Evolutionary conservation across 2,113 vertebrate genomes (phyloP).

Genomic region (Thalassoma bifasciatum): DNA sequence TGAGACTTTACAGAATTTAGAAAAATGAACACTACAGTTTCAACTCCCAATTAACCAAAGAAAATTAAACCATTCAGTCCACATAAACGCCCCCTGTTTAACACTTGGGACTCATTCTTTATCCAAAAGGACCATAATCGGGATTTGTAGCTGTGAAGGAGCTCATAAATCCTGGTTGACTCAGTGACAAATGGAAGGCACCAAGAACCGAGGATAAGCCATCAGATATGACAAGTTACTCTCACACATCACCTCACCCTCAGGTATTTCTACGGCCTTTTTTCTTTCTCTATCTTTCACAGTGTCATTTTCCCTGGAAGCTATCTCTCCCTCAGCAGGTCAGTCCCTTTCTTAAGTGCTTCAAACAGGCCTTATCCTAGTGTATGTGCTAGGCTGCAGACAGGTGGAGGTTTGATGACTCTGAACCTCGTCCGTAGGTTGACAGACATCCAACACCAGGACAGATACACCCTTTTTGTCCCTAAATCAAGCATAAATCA

Average conservation of each 20-base stretch:
- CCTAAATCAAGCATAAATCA: constrained; percentile 52
- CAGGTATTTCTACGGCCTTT: constrained; percentile 11
- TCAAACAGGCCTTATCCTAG: constrained; percentile 5
- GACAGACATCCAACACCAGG: constrained; percentile 25
- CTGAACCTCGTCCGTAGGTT: constrained; percentile 11
- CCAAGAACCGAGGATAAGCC: constrained; percentile 44
- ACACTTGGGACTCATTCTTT: constrained; percentile 39
- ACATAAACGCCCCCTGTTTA: constrained; percentile 32
- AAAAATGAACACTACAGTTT: constrained; percentile 1
- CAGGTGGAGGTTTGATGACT: constrained; percentile 13
- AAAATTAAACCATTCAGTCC: constrained; percentile 14
- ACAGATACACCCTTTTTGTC: constrained; percentile 36
- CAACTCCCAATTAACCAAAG: neutral
- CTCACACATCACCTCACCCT: constrained; percentile 41
- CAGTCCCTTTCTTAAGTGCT: neutral
- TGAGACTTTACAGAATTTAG: neutral
- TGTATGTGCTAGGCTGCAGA: constrained; percentile 17
- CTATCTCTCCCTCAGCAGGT: constrained; percentile 8
- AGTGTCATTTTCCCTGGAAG: constrained; percentile 11
- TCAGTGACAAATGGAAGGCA: constrained; percentile 63
- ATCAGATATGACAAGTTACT: constrained; percentile 68
- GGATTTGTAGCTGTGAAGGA: constrained; percentile 60
- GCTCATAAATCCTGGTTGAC: constrained; percentile 64
- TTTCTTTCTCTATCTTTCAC: constrained; percentile 17
- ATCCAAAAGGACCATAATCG: constrained; percentile 55